These are phyloP conservation scores for Benthosema pterotum DNA, from an alignment of 2,797 vertebrate species.

Conservation along the genomic window DNA sequence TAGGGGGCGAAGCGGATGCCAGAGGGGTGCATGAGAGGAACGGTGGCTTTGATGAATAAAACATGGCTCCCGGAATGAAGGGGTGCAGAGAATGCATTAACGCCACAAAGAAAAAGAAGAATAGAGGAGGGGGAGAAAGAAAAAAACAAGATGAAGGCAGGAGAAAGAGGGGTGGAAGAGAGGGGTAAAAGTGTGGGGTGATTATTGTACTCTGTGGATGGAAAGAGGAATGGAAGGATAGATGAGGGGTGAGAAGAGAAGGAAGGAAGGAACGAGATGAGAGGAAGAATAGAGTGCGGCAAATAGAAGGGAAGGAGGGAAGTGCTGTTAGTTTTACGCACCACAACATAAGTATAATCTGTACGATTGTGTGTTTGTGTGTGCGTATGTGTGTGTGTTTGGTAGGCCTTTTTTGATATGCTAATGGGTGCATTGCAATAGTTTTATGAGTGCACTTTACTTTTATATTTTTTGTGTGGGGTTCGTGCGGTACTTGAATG, in stretches of 20 bases:
- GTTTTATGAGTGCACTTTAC: slow-evolving; percentile 7
- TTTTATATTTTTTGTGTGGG: not conserved
- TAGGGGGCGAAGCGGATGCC: slow-evolving; percentile 65
- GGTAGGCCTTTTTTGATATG: not conserved
- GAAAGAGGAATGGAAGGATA: slow-evolving; percentile 20
- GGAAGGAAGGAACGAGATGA: slow-evolving; percentile 26
- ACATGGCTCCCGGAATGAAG: slow-evolving; percentile 77
- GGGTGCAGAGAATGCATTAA: slow-evolving; percentile 79
- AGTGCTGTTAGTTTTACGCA: slow-evolving; percentile 7
- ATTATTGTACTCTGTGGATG: slow-evolving; percentile 27
- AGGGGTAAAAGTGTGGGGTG: not conserved
- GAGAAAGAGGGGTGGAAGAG: slow-evolving; percentile 17
- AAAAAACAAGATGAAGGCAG: slow-evolving; percentile 29
- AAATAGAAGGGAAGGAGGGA: no score
- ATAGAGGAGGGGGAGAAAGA: not conserved
- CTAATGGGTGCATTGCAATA: slow-evolving; percentile 5
- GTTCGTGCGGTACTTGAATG: not conserved
- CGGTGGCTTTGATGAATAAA: slow-evolving; percentile 85
- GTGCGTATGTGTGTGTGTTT: not conserved
- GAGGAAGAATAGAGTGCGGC: slow-evolving; percentile 13
- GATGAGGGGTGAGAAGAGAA: slow-evolving; percentile 14
- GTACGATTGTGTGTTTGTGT: slow-evolving; percentile 1
- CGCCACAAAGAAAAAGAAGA: slow-evolving; percentile 7
- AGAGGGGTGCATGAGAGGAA: slow-evolving; percentile 51
- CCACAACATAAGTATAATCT: not conserved